phyloP scores from a whole-genome alignment of 2,797 vertebrate genomes.

The Phalloptychus januarius region DNA sequence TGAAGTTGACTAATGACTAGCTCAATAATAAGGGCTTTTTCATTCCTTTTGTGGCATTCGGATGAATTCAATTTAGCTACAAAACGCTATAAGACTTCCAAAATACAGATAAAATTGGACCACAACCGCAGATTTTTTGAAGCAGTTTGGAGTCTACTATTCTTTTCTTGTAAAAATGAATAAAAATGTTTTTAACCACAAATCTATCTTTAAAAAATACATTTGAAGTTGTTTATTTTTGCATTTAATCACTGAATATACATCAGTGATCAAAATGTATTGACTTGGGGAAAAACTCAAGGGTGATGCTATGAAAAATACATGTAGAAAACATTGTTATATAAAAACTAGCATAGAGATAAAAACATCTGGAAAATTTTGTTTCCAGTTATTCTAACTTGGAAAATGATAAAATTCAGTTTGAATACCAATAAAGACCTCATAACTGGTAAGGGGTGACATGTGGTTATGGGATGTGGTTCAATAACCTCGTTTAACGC shows the following conservation, averaged over 20 bases:
- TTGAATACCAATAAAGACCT: not conserved
- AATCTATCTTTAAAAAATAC: not conserved
- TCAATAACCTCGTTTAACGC: not conserved
- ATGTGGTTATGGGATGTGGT: not conserved
- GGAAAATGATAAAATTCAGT: not conserved
- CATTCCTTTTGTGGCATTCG: not conserved
- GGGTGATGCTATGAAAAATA: not conserved
- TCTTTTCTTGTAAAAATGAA: not conserved
- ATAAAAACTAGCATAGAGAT: not conserved
- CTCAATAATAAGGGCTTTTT: not conserved
- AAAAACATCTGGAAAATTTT: not conserved
- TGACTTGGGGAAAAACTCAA: not conserved
- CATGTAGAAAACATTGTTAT: not conserved
- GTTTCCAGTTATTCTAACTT: not conserved
- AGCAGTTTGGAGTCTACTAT: not conserved
- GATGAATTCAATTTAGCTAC: not conserved
- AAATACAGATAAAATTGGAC: not conserved
- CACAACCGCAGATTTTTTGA: not conserved
- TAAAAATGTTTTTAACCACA: not conserved
- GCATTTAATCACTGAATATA: not conserved
- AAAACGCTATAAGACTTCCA: not conserved
- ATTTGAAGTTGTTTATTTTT: not conserved
- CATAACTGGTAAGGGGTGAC: not conserved
- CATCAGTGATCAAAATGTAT: not conserved
- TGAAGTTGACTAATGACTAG: not conserved